A percentile compares a stretch with the other conserved stretches of the same genome.
These are phyloP conservation scores for Aphidius colemani DNA, from an alignment of 2,888 invertebrate species.

Conservation along the genomic window DNA sequence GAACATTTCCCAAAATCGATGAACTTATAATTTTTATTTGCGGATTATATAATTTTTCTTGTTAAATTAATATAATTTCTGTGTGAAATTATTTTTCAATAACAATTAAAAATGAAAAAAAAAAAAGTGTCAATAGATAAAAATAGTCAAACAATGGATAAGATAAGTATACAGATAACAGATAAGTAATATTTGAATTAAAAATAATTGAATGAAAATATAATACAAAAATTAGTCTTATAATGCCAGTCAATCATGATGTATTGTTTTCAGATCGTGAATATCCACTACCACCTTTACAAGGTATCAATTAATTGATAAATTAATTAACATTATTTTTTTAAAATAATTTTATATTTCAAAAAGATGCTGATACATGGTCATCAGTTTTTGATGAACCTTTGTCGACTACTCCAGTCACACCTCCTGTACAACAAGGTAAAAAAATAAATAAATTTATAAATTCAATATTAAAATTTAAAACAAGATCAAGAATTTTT, in stretches of 20 bases:
- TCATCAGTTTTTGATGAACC: not conserved
- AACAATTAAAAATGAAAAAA: not conserved
- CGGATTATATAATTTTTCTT: too few species aligned
- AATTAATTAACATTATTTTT: not conserved
- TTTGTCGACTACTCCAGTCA: slow-evolving; percentile 21
- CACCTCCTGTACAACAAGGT: too few species aligned
- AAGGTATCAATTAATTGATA: not conserved
- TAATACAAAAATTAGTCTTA: not conserved
- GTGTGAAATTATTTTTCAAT: not conserved
- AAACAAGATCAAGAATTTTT: too few species aligned
- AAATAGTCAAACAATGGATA: slow-evolving; percentile 2
- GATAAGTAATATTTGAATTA: slow-evolving; percentile 12
- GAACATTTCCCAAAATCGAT: too few species aligned
- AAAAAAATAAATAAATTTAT: too few species aligned
- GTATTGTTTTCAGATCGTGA: slow-evolving; percentile 1
- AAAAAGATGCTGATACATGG: slow-evolving; percentile 1
- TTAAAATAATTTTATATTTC: not conserved
- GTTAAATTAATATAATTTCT: not conserved
- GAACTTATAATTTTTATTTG: too few species aligned
- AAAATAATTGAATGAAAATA: not conserved
- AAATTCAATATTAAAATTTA: not conserved
- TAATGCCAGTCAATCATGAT: slow-evolving; percentile 10
- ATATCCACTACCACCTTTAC: not conserved
- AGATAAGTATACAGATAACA: slow-evolving; percentile 6
- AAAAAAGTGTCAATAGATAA: not conserved